Percentiles rank a stretch among this genome's conserved stretches.
Evolutionary conservation across 53 echinoderm and acorn worm species (phyloP).

Genomic region (Patiria pectinifera): DNA sequence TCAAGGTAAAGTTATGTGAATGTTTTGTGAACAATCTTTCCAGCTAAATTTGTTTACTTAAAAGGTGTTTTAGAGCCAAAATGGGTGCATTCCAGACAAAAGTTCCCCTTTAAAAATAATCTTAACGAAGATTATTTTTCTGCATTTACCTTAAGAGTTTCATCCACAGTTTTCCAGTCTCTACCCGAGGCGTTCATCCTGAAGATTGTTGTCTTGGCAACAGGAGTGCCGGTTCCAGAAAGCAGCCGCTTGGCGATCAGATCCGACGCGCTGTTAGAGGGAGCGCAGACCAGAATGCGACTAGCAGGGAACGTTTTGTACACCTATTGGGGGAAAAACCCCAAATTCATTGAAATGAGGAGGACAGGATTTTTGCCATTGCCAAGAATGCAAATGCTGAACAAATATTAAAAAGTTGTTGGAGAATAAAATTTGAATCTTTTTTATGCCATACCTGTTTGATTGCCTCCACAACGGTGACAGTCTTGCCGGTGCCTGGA

Average conservation of each 20-base stretch:
- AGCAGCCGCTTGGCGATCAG: slow-evolving; percentile 84
- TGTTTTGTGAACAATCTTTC: too few species aligned
- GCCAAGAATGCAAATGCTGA: too few species aligned
- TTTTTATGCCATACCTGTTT: slow-evolving; percentile 75
- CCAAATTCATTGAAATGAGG: not conserved
- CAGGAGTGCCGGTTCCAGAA: slow-evolving; percentile 65
- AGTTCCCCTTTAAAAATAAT: too few species aligned
- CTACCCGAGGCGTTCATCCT: slow-evolving; percentile 79
- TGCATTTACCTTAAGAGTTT: slow-evolving; percentile 73
- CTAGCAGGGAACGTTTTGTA: slow-evolving; percentile 63
- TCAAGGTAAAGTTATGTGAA: too few species aligned
- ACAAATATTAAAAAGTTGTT: too few species aligned
- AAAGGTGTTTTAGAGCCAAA: too few species aligned
- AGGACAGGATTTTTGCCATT: not conserved
- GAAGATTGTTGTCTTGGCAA: slow-evolving; percentile 74
- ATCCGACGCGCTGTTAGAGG: slow-evolving; percentile 97
- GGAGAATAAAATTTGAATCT: not conserved
- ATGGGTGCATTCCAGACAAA: too few species aligned
- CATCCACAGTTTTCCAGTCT: slow-evolving; percentile 70
- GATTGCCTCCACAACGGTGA: slow-evolving; percentile 96
- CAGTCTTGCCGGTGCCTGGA: slow-evolving; percentile 98
- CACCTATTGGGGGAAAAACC: slow-evolving; percentile 49
- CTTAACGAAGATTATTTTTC: too few species aligned
- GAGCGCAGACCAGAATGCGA: slow-evolving; percentile 87
- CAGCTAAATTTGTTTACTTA: too few species aligned